Evolutionary conservation across 2,888 invertebrate species (phyloP), one percentile per base, ranked within the genome.

Genomic region (Drosophila acutilabella): DNA sequence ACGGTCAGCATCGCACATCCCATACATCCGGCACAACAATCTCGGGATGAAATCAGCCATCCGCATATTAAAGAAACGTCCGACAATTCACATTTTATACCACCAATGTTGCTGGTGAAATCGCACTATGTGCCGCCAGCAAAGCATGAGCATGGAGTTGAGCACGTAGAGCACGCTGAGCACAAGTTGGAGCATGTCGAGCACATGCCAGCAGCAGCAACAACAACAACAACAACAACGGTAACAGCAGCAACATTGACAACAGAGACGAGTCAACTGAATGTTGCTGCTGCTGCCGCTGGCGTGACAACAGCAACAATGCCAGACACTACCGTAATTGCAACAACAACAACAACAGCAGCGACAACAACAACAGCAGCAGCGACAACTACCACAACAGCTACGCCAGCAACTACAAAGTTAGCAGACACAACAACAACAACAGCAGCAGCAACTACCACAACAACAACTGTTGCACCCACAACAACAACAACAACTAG

Each of bases 31-130:
- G 71, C 60, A 2, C 91, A 91, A 54, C 90, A 90, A 52, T 65
- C 74, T 1, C 90, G 73, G 41, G 74, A 91, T 50, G 90, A 90
- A 50, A 64, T 69, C 47, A 73, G 72, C 45, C 91, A 90, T 74
- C 75, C 82, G 7, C 91, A 92, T 57, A 72, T 90, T 26, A 92
- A 92, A 60, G 92, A 91, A 71, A 80, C 91, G 7, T 80, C 83
- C 18, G 92, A 92, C 71, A 92, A 90, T 62, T 90, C 91, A 11
- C 92, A 92, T 74, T 93, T 93, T 50, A 92, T 93, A 67, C 92
- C 93, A 14, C 92, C 92, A 44, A 93, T 93, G 93, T 57, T 93
- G 60, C 73, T 93, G 74, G 92, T 93, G 2, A 92, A 92, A 73
- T 91, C 92, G 3, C 92, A 92, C 80, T 92, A 92, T 72, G 90